A percentile compares a stretch with the other conserved stretches of the same genome.
phyloP scores from a whole-genome alignment of 2,113 vertebrate species.

The Grallaria varia region DNA sequence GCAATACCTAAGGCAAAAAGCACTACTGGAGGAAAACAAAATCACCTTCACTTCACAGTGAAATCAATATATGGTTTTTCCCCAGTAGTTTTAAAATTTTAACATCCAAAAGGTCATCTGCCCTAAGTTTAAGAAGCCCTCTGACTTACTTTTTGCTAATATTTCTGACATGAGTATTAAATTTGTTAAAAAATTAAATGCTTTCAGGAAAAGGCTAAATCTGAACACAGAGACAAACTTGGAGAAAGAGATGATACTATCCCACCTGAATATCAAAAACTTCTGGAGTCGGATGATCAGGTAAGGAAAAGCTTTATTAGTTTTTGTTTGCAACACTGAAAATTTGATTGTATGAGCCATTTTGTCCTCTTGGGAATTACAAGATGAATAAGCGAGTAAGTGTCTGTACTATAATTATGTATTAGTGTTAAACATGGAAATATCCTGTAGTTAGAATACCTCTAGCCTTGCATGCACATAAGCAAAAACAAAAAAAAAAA shows the following conservation, averaged over 20 bases:
- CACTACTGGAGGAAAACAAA: neutral
- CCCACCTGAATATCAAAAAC: conserved; percentile 71
- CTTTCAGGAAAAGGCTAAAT: conserved; percentile 72
- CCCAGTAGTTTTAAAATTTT: neutral
- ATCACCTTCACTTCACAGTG: accelerated
- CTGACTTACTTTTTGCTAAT: neutral
- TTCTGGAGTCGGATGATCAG: conserved; percentile 68
- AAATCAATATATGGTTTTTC: accelerated
- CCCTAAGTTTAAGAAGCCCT: neutral
- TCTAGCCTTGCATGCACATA: neutral
- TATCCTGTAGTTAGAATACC: neutral
- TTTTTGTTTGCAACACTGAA: neutral
- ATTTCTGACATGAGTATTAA: neutral
- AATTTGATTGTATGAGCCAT: neutral
- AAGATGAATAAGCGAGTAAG: neutral
- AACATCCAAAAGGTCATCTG: neutral
- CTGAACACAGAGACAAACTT: conserved; percentile 73
- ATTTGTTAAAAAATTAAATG: neutral
- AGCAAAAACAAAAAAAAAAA: neutral
- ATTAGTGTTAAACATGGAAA: neutral
- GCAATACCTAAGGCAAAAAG: neutral
- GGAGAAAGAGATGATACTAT: conserved; percentile 79
- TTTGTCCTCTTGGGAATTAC: neutral
- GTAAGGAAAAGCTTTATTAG: conserved; percentile 21
- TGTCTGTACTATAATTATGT: neutral